These are phyloP conservation scores for Sandelia bainsii DNA, from an alignment of 2,797 vertebrate genomes.

Conservation along the genomic window DNA sequence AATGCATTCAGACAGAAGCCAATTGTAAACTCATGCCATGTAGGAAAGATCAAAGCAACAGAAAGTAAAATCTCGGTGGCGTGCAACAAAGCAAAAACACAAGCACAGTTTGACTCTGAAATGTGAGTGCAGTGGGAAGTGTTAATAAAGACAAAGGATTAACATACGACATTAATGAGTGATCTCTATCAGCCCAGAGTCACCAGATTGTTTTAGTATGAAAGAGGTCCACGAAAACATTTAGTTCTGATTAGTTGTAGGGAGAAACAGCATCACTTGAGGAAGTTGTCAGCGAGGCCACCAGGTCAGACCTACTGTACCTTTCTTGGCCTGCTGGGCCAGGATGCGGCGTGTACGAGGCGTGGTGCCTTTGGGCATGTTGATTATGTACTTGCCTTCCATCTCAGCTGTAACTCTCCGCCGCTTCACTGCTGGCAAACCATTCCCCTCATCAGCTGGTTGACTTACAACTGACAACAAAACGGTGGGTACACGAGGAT, in stretches of 20 bases:
- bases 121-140: background rate
- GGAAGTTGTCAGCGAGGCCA: constrained; percentile 54
- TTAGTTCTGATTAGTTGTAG: constrained; percentile 43
- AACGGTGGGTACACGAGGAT: constrained; percentile 16
- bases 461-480: constrained; percentile 76
- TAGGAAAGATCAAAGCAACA: background rate
- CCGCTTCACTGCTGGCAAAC: constrained; percentile 82
- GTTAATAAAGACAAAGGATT: constrained; percentile 22
- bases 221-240: constrained; percentile 13
- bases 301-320: constrained; percentile 77
- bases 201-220: constrained; percentile 25
- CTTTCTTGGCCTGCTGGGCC: constrained; percentile 93
- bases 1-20: background rate
- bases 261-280: constrained; percentile 29
- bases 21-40: background rate
- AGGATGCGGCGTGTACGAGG: constrained; percentile 92
- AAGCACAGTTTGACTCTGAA: constrained; percentile 4
- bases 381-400: constrained; percentile 97
- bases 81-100: background rate
- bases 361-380: constrained; percentile 97
- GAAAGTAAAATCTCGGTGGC: background rate
- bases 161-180: background rate
- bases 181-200: background rate
- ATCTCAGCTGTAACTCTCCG: constrained; percentile 95
- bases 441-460: constrained; percentile 81